phyloP scores from a whole-genome alignment of 2,797 vertebrate genomes.

The Pseudomugil tenellus region DNA sequence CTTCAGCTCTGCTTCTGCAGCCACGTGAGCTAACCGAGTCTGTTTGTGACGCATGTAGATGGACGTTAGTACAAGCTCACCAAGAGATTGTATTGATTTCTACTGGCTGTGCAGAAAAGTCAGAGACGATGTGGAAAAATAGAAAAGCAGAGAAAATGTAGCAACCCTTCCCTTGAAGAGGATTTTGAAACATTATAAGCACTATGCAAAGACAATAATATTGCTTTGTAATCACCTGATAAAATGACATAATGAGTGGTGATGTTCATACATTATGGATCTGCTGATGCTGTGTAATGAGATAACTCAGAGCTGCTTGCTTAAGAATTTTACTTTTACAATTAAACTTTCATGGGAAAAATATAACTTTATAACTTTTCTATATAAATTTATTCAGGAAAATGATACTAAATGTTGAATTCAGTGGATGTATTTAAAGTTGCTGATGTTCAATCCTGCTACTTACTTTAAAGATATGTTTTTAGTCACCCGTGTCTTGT shows the following conservation, averaged over 20 bases:
- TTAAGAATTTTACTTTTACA: too few species aligned
- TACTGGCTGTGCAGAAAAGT: neutral
- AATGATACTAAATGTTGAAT: too few species aligned
- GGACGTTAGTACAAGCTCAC: neutral
- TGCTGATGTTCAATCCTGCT: too few species aligned
- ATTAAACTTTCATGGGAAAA: too few species aligned
- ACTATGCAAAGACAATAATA: constrained; percentile 12
- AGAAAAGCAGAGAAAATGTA: neutral
- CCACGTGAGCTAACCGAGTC: constrained; percentile 83
- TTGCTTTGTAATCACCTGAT: constrained; percentile 25
- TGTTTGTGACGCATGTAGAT: constrained; percentile 52
- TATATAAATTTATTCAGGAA: too few species aligned
- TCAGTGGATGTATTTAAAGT: too few species aligned
- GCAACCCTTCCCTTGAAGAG: constrained; percentile 50
- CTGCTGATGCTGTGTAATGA: constrained; percentile 22
- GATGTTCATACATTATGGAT: constrained; percentile 53
- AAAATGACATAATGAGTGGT: constrained; percentile 28
- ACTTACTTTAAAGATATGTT: too few species aligned
- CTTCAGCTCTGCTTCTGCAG: constrained; percentile 82
- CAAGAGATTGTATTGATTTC: neutral
- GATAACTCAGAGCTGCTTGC: constrained; percentile 3
- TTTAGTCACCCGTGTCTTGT: too few species aligned
- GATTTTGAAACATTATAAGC: constrained; percentile 46
- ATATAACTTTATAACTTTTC: too few species aligned
- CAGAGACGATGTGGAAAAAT: neutral